Evolutionary conservation across 2,888 invertebrate genomes (phyloP), one percentile per base, ranked within the genome.

Genomic region (Horisme vitalbata): DNA sequence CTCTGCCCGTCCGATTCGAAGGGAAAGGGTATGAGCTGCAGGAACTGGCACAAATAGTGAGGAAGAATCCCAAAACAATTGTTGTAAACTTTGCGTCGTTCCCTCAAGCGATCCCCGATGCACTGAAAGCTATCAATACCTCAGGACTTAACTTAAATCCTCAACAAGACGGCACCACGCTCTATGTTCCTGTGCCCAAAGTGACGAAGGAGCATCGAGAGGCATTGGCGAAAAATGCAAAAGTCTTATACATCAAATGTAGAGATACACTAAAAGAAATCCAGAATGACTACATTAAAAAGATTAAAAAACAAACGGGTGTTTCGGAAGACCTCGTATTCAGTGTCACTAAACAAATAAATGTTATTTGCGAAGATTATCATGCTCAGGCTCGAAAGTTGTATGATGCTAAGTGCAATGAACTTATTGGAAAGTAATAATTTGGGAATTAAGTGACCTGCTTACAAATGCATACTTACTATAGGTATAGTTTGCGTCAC

Each of bases 131-230:
- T 1, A 91, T 99, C 33, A 82, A 91, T 39, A 92, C 92, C 23
- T 96, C 97, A 47, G 97, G 97, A 6, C 92, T 98, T 91, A 97
- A 97, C 79, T 84, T 98, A 41, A 98, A 96, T 85, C 97, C 98
- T 0, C 98, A 98, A 74, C 97, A 97, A 79, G 98, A 99, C 73
- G 97, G 97, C 12, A 97, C 96, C 1, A 96, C 95, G 1, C 80
- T 99, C 33, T 98, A 93, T 79, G 91, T 99, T 37, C 95, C 96
- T 23, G 92, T 97, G 57, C 97, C 98, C 7, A 97, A 97, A 81
- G 95, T 99, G 0, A 98, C 99, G 0, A 95, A 95, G 72, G 98
- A 99, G 75, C 95, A 98, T 69, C 91, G 99, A 57, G 98, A 98
- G 83, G 92, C 91, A 48, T 87, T 99, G 46, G 94, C 96, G 0